phyloP scores from a whole-genome alignment of 2,113 vertebrate genomes.

The Corydoras maculifer region DNA sequence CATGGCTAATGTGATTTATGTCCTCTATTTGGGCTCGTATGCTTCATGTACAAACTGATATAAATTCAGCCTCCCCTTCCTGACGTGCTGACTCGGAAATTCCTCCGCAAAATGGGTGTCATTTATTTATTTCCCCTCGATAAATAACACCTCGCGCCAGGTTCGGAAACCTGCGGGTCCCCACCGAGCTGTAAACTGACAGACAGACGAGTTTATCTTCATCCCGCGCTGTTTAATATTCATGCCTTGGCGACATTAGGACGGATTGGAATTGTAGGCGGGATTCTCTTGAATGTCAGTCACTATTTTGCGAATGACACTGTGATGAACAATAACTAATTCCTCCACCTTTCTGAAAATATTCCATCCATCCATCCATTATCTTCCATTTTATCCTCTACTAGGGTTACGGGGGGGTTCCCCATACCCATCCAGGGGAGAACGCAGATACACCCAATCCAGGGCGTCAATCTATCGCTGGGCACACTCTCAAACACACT shows the following conservation, averaged over 20 bases:
- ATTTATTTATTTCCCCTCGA: conserved; percentile 1
- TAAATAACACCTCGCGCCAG: neutral
- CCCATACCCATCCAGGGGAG: too few relatives aligned
- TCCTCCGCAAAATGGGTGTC: neutral
- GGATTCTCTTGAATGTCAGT: neutral
- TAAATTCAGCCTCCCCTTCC: neutral
- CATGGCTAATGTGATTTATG: conserved; percentile 10
- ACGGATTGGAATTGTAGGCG: neutral
- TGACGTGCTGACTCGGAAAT: neutral
- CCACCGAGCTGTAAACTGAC: neutral
- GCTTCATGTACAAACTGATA: conserved; percentile 21
- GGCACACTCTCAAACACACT: too few relatives aligned
- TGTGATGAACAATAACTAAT: neutral
- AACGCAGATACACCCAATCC: too few relatives aligned
- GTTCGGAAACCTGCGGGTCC: conserved; percentile 2
- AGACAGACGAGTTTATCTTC: conserved; percentile 5
- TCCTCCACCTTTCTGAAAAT: neutral
- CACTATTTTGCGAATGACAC: neutral
- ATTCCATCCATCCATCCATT: too few relatives aligned
- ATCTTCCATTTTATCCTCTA: too few relatives aligned
- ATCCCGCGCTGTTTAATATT: neutral
- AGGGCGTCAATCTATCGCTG: too few relatives aligned
- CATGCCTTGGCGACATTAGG: neutral
- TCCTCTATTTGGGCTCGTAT: conserved; percentile 4
- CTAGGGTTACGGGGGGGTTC: too few relatives aligned